Percentiles rank a stretch among this genome's conserved stretches.
Evolutionary conservation across 2,888 invertebrate genomes (phyloP).

Genomic region (Andrena hattorfiana): DNA sequence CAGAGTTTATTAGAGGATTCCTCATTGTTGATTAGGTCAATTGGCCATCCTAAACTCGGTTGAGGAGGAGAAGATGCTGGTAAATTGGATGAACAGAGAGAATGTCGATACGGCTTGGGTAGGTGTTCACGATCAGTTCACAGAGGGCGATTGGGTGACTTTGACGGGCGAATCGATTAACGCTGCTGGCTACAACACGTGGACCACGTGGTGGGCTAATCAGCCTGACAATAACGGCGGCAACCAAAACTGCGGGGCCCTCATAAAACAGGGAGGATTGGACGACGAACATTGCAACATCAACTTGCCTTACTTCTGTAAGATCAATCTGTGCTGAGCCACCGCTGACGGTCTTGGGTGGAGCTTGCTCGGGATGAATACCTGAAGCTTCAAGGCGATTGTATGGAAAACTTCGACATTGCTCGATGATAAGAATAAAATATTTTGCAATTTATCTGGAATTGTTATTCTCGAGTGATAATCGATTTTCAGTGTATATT

Average conservation of each 20-base stretch:
- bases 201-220: slow-evolving; percentile 41
- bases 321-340: slow-evolving; percentile 32
- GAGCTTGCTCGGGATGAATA: too few species aligned
- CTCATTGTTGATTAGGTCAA: neutral
- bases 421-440: too few species aligned
- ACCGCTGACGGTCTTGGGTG: neutral
- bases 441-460: too few species aligned
- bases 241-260: slow-evolving; percentile 50
- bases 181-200: slow-evolving; percentile 19
- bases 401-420: too few species aligned
- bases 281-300: slow-evolving; percentile 47
- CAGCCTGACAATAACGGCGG: slow-evolving; percentile 58
- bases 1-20: neutral
- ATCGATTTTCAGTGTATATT: too few species aligned
- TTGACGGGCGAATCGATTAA: neutral
- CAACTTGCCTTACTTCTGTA: slow-evolving; percentile 42
- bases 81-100: neutral
- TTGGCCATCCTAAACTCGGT: neutral
- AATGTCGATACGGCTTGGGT: neutral
- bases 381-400: too few species aligned
- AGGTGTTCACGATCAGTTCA: neutral
- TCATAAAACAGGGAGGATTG: slow-evolving; percentile 47
- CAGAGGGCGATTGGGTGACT: neutral
- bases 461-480: too few species aligned
- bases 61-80: neutral